A percentile compares a stretch with the other conserved stretches of the same genome.
Conservation (phyloP, 2,797 vertebrate genomes). For the Cetoscarus ocellatus region DNA sequence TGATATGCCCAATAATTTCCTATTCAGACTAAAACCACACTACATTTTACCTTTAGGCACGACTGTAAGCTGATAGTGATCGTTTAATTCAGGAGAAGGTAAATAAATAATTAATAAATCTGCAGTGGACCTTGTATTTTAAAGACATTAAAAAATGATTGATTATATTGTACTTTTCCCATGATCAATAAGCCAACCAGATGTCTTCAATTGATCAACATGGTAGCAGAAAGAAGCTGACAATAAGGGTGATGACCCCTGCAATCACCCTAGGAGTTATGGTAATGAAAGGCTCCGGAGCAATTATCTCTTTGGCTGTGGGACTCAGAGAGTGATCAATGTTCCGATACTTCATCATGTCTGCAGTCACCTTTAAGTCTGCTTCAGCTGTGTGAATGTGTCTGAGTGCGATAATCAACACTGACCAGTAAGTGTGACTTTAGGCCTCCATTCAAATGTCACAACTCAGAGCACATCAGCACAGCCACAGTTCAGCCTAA, state of each 20-base stretch:
- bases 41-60: neutral
- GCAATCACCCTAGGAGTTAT: slow-evolving; percentile 28
- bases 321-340: slow-evolving; percentile 62
- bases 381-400: slow-evolving; percentile 2
- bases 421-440: slow-evolving; percentile 29
- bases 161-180: slow-evolving; percentile 29
- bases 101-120: slow-evolving; percentile 10
- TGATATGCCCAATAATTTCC: neutral
- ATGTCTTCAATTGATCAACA: slow-evolving; percentile 54
- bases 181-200: slow-evolving; percentile 37
- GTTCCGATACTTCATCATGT: slow-evolving; percentile 44
- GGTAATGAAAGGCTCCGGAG: slow-evolving; percentile 52
- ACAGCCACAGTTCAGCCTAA: slow-evolving; percentile 9
- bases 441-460: slow-evolving; percentile 59
- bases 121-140: neutral
- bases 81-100: slow-evolving; percentile 4
- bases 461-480: slow-evolving; percentile 41
- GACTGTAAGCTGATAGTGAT: neutral
- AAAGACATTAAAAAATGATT: slow-evolving; percentile 32
- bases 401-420: slow-evolving; percentile 40
- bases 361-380: slow-evolving; percentile 38
- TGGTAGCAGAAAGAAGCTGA: slow-evolving; percentile 30
- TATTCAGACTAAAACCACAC: neutral
- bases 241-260: slow-evolving; percentile 57
- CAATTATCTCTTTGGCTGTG: slow-evolving; percentile 62